phyloP scores from a whole-genome alignment of 2,113 vertebrate genomes.

The Cynocephalus volans region DNA sequence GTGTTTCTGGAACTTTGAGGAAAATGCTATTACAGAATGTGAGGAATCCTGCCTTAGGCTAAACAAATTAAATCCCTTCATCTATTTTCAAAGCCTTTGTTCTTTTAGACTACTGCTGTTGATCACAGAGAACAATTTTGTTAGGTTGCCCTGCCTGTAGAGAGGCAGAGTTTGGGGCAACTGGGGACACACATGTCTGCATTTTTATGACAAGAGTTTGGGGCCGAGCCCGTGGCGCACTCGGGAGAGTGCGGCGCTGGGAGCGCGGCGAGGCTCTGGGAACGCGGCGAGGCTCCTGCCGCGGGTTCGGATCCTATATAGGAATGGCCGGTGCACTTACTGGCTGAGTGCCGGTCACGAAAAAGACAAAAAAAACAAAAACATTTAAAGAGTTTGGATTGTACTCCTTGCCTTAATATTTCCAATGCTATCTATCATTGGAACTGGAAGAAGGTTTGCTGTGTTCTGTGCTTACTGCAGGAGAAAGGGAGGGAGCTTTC shows the following conservation, averaged over 20 bases:
- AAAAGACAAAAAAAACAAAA: too few species aligned
- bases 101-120: background rate
- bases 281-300: too few species aligned
- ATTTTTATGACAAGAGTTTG: background rate
- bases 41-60: conserved; percentile 26
- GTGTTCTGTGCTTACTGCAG: background rate
- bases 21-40: background rate
- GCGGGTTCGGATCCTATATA: too few species aligned
- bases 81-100: background rate
- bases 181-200: background rate
- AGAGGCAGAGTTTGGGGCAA: background rate
- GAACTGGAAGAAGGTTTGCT: background rate
- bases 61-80: conserved; percentile 24
- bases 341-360: too few species aligned
- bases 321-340: too few species aligned
- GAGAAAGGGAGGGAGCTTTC: conserved; percentile 8
- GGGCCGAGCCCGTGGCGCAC: too few species aligned
- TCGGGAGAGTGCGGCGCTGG: too few species aligned
- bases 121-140: background rate
- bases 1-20: conserved; percentile 28
- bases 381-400: background rate
- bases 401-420: background rate
- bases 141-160: background rate
- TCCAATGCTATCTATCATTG: background rate
- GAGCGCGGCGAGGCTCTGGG: too few species aligned